Base-by-base conservation (phyloP, 2,797 vertebrate genomes). In the Mustela erminea region DNA sequence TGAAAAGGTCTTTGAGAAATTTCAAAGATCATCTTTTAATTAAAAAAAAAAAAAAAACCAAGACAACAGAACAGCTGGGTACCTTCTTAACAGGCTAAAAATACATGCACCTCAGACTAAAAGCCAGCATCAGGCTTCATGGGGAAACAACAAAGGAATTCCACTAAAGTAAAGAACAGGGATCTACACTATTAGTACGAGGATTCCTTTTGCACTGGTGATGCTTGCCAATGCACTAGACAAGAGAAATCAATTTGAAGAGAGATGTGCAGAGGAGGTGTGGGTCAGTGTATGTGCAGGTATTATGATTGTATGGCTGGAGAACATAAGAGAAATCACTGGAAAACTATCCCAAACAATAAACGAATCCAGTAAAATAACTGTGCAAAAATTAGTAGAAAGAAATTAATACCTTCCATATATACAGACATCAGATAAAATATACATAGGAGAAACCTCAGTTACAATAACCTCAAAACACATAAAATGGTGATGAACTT, bases 71-170 rank as follows among this genome's bases (percentile, higher is more conserved):
- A 56, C 72, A 93, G 2, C 81, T 90, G 49, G 41, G 21, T 86
- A 66, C 7, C 78, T 90, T 58, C 41, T 58, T 93, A 83, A 74
- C 14, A 23, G 89, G 68, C 46, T 82, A 85, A 96, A 89, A 83
- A 41, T 83, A 83, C 2, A 62, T 83, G 35, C 64, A 35, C 43
- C 11, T 81, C 5, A 32, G 32, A 41, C 20, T 81, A 74, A 96
- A 93, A 90, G 18, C 4, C 54, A 72, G 13, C 21, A 58, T 92
- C 23, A 38, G 56, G 0, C 58, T 93, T 68, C 89, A 38, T 74
- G 56, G 23, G 35, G 85, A 83, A 93, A 80, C 8, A 38, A 8
- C 66, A 87, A 80, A 90, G 49, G 43, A 92, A 87, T 96, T 95
- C 32, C 70, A 75, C 7, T 81, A 49, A 70, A 29, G 35, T 46